These are phyloP conservation scores for Ursus arctos DNA, from an alignment of 2,113 vertebrate species.

Conservation along the genomic window DNA sequence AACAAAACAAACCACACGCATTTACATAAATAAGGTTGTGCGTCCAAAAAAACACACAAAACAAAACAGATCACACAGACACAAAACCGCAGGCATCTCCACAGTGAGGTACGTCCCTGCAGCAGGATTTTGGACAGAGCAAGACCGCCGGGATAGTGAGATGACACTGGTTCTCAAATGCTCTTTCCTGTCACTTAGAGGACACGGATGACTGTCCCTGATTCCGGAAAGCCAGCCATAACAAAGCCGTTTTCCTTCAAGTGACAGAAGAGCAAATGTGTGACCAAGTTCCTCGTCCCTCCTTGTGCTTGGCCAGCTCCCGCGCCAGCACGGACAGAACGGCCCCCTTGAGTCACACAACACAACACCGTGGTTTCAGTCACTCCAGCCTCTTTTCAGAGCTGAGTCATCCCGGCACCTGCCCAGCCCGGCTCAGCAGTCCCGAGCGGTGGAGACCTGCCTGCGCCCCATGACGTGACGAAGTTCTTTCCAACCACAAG, in stretches of 20 bases:
- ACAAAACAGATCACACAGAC: background rate
- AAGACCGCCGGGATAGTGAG: background rate
- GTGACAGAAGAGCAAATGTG: background rate
- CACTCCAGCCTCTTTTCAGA: background rate
- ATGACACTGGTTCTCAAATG: accelerated
- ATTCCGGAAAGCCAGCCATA: background rate
- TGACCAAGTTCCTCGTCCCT: accelerated
- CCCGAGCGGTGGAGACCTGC: accelerated
- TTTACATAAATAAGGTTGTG: background rate
- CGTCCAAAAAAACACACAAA: background rate
- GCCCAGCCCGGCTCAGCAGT: accelerated
- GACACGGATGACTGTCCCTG: accelerated
- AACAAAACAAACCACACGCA: background rate
- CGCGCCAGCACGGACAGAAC: accelerated
- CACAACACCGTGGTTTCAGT: accelerated
- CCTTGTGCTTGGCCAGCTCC: background rate
- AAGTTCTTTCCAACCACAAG: accelerated
- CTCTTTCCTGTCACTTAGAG: background rate
- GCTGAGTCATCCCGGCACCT: background rate
- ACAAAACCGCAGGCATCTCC: background rate
- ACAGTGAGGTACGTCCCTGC: accelerated
- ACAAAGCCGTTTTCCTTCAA: background rate
- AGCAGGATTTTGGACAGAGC: background rate
- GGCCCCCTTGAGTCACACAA: background rate
- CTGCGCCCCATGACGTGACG: accelerated